Base-by-base conservation (phyloP, 2,888 invertebrate genomes). In the Drosophila sordidula region DNA sequence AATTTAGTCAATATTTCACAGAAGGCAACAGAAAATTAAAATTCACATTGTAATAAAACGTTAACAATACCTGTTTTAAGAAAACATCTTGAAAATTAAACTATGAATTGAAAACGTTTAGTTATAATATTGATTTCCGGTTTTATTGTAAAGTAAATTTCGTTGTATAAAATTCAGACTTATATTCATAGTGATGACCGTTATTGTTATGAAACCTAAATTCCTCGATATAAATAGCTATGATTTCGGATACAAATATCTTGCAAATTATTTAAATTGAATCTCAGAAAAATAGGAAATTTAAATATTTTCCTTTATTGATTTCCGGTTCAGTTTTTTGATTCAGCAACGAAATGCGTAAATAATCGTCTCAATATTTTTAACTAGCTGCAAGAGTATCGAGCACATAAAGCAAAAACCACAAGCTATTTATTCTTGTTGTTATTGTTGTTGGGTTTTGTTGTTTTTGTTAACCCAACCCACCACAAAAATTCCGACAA, bases 401-500 rank as follows among this genome's bases (percentile, higher is more conserved):
- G 25, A 38, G 29, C 46, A 44, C 45, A 44, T 22, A 34, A 29
- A 39, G 29, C 16, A 34, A 65, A 68, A 69, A 59, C 67, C 70
- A 52, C 64, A 78, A 63, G 14, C 32, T 50, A 36, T 51, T 26
- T 49, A 45, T 49, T 26, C 39, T 12, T 46, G 12, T 29, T 32
- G 18, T 62, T 57, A 41, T 12, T 65, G 18, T 62, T 57, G 42
- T 12, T 65, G 62, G 29, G 58, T 49, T 49, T 26, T 36, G 29
- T 45, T 41, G 36, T 44, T 55, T 45, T 67, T 51, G 46, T 29
- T 22, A 14, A 29, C 61, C 58, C 64, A 75, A 57, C 66, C 77
- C 70, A 64, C 78, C 69, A 50, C 79, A 78, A 75, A 47, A 56
- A 58, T 70, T 44, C 52, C 56, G 42, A 54, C 57, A 71, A 44